These are phyloP conservation scores for Pediacus dermestoides DNA, from an alignment of 2,888 invertebrate genomes.

Conservation along the genomic window DNA sequence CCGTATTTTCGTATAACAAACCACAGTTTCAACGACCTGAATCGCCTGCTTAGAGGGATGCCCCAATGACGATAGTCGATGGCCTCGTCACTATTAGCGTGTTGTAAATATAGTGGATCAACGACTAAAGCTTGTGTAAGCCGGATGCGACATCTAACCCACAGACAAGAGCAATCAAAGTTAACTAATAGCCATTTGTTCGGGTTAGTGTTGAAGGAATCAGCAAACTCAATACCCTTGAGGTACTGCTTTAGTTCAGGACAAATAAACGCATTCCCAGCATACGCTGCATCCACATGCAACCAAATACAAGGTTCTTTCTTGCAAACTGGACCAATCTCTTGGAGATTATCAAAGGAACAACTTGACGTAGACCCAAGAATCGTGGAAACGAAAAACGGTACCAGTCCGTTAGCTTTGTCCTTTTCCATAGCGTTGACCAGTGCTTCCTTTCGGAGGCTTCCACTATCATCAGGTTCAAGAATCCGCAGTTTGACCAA, in stretches of 20 bases:
- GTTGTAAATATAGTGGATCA: conserved; percentile 81
- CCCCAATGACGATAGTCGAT: conserved; percentile 81
- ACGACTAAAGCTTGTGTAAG: conserved; percentile 81
- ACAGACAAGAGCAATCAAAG: conserved; percentile 82
- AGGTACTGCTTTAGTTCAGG: conserved; percentile 71
- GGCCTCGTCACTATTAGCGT: conserved; percentile 69
- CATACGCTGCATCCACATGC: conserved; percentile 86
- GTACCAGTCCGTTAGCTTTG: conserved; percentile 68
- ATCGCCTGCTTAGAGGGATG: conserved; percentile 78
- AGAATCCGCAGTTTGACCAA: conserved; percentile 68
- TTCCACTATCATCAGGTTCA: conserved; percentile 66
- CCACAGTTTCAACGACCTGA: conserved; percentile 84
- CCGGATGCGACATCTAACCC: conserved; percentile 73
- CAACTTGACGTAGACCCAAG: conserved; percentile 81
- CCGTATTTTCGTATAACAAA: conserved; percentile 82
- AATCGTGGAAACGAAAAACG: conserved; percentile 80
- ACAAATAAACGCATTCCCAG: conserved; percentile 81
- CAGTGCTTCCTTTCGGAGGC: conserved; percentile 61
- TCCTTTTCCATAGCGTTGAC: conserved; percentile 68
- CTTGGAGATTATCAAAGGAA: conserved; percentile 76
- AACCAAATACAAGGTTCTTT: conserved; percentile 69
- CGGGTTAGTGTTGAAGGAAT: conserved; percentile 85
- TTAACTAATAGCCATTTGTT: conserved; percentile 84
- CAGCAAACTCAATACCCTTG: conserved; percentile 68
- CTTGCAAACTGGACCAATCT: conserved; percentile 71